Percentiles rank a stretch among this genome's conserved stretches.
These are phyloP conservation scores for Leptinotarsa haldemani DNA, from an alignment of 2,888 invertebrate species.

Conservation along the genomic window DNA sequence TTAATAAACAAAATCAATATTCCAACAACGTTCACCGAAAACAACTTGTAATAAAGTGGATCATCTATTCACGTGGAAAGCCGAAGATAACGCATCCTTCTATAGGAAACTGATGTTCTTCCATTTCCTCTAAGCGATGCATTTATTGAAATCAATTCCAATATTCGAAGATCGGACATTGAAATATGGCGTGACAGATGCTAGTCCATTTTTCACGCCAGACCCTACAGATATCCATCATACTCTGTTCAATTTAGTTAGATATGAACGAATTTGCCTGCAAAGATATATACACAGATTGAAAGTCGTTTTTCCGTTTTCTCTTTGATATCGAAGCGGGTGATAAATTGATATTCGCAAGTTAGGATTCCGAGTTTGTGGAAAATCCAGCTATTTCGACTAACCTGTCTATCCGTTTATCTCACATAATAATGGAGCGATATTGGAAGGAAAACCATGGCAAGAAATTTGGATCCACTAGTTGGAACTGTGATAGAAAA, in stretches of 20 bases:
- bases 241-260: constrained; percentile 36
- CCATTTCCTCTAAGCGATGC: constrained; percentile 12
- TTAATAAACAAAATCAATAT: neutral
- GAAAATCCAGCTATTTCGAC: neutral
- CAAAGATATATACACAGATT: constrained; percentile 31
- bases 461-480: no score
- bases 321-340: constrained; percentile 16
- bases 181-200: constrained; percentile 26
- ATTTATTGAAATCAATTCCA: constrained; percentile 7
- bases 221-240: constrained; percentile 35
- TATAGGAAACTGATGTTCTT: neutral
- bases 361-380: neutral
- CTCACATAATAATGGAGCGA: neutral
- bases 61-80: neutral
- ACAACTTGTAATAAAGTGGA: neutral
- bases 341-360: constrained; percentile 27
- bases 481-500: no score
- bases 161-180: constrained; percentile 4
- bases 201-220: constrained; percentile 32
- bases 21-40: neutral
- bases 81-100: neutral
- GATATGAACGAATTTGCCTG: constrained; percentile 23
- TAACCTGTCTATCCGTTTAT: neutral
- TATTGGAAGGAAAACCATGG: neutral
- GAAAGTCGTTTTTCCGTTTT: constrained; percentile 31